Base-by-base conservation (phyloP, 2,888 invertebrate species). In the Drosophila histrio region DNA sequence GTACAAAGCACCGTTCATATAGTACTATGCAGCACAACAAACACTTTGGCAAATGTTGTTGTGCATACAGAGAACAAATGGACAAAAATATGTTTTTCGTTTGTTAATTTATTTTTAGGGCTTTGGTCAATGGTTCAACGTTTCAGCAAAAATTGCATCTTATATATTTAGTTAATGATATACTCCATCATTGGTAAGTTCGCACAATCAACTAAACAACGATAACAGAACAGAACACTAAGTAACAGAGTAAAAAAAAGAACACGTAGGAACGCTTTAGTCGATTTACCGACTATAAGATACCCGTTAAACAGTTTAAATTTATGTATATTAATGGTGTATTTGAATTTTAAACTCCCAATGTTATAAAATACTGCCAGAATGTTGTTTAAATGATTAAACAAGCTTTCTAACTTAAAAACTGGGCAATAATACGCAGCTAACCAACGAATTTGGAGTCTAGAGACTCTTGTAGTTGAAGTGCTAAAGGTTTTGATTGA, bases 81-180 rank as follows among this genome's bases (percentile, higher is more conserved):
- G 75, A 74, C 58, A 74, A 89, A 90, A 90, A 91, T 89, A 90
- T 91, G 87, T 86, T 85, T 84, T 85, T 87, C 78, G 88, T 91
- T 91, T 90, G 88, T 91, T 91, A 88, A 91, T 91, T 91, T 92
- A 91, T 90, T 92, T 92, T 90, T 92, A 92, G 92, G 92, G 94
- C 94, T 89, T 94, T 94, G 61, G 92, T 93, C 89, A 91, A 92
- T 46, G 94, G 94, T 36, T 94, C 96, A 53, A 94, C 95, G 46
- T 99, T 99, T 93, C 95, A 95, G 78, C 96, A 97, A 92, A 96
- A 98, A 92, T 95, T 99, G 62, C 99, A 99, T 93, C 95, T 99
- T 92, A 98, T 99, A 91, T 99, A 99, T 93, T 94, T 99, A 89
- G 97, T 99, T 88, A 99, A 99, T 93, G 99, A 99, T 94, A 96